Evolutionary conservation across 2,888 invertebrate species (phyloP), one percentile per base, ranked within the genome.

Genomic region (Melangyna quadrimaculata): DNA sequence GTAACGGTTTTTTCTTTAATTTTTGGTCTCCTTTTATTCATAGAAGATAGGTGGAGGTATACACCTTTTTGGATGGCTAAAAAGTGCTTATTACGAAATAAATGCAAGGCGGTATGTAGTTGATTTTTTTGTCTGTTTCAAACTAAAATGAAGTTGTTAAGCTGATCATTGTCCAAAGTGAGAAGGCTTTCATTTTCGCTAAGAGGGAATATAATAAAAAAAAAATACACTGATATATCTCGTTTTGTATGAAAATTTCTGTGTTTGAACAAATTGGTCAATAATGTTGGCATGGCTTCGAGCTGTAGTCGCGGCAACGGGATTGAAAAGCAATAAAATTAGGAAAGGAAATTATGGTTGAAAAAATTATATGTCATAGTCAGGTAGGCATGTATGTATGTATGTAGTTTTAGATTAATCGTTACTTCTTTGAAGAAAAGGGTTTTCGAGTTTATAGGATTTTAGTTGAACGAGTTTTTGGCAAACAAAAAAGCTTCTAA

Each of bases 21-120:
- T 29, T 43, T 17, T 6, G 27, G 10, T n/a, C 17, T 45, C 10
- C 19, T 70, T 27, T 6, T 35, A 27, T 73, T 53, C 43, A 69
- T 61, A 48, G 59, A 65, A 51, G 70, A 57, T 43, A 53, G 17
- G 0, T 12, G 22, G 27, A 45, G 10, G 12, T 32, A 14, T 48
- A 48, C 55, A 43, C 57, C 24, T 51, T 17, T 57, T 35, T 40
- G 32, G 35, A 65, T 59, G 51, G 5, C 35, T 24, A 51, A 24
- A 84, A 74, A 43, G 70, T 74, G 70, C 19, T 84, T 74, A 79
- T 74, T 84, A 74, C 29, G 29, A 65, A 48, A 70, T 79, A 78
- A 57, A 40, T 70, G 65, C 65, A 22, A 51, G 65, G 61, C 24
- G 55, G 48, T 40, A 45, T 69, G 32, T n/a, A 53, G 17, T 19